Evolutionary conservation across 92 coral and sea anemone genomes (phyloP), one percentile per base, ranked within the genome.

Genomic region (Virgularia gustaviana): DNA sequence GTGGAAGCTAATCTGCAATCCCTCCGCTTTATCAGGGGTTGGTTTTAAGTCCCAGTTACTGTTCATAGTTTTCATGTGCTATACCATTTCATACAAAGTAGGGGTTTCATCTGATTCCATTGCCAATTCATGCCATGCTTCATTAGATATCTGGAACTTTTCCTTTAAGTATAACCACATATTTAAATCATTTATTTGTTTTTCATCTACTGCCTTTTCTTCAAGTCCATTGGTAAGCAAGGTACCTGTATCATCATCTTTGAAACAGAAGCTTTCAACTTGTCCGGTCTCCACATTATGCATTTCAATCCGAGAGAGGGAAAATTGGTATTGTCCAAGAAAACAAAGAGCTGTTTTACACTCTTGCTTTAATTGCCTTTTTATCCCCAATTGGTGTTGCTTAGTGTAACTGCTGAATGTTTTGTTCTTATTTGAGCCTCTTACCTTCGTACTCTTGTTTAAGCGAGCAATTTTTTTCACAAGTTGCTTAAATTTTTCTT

Each of bases 291-390:
- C 27, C 19, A 16, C 32, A 38, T 81, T 85, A 24, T 27, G 81
- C 13, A 77, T 75, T 52, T 85, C 90, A 36, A 81, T 62, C 61
- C 78, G 71, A 4, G 83, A 81, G 9, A 83, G 83, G 23, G 67
- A 34, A 45, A 76, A 85, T 31, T 77, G 41, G 20, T 81, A 65
- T 44, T 71, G 31, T 33, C 77, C 77, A 0, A 71, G 49, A 49
- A 70, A 43, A 29, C 27, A 49, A 44, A 71, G 39, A 6, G 43
- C 61, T 45, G 77, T 43, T 53, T 36, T 36, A 37, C 63, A 71
- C 32, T 54, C 30, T 27, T 51, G 49, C 37, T 33, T 71, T 19
- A 71, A 18, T 9, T 47, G 60, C 44, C 34, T 36, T 49, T 31
- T 47, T 15, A 70, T 36, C 32, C 76, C 23, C 54, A 20, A 11